Conservation (phyloP, 2,113 vertebrate species). For the Campylomormyrus tamandua region DNA sequence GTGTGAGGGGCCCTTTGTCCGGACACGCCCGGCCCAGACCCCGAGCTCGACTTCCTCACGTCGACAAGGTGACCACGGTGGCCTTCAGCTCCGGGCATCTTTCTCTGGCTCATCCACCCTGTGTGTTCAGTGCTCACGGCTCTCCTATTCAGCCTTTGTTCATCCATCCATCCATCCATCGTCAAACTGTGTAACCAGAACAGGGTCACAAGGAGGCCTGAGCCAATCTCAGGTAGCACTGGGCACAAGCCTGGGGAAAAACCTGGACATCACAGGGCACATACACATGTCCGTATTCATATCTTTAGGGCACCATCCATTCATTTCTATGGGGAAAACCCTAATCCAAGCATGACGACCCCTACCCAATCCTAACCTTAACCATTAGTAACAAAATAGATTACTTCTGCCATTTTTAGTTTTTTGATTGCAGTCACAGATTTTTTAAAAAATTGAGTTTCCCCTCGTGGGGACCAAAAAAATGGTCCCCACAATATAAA, state of each 20-base stretch:
- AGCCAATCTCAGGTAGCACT: background rate
- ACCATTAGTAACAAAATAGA: background rate
- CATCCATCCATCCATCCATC: background rate
- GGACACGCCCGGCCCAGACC: slow-evolving; percentile 22
- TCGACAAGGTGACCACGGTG: background rate
- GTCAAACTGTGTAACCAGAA: background rate
- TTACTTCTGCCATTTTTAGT: background rate
- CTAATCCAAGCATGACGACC: background rate
- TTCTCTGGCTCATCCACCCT: background rate
- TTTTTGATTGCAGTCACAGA: background rate
- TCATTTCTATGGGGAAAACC: no score
- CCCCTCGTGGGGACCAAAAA: no score
- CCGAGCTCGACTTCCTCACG: background rate
- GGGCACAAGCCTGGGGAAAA: background rate
- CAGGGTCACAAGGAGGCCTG: background rate
- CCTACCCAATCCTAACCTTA: background rate
- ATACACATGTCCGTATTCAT: no score
- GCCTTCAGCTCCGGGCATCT: background rate
- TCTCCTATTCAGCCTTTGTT: background rate
- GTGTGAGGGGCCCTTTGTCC: slow-evolving; percentile 61
- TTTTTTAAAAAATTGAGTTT: background rate
- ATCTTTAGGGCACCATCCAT: no score
- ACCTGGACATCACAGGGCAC: no score
- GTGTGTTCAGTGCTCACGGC: background rate
- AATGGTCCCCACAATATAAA: background rate